These are phyloP conservation scores for Hyperopisus bebe DNA, from an alignment of 2,113 vertebrate genomes.

Conservation along the genomic window DNA sequence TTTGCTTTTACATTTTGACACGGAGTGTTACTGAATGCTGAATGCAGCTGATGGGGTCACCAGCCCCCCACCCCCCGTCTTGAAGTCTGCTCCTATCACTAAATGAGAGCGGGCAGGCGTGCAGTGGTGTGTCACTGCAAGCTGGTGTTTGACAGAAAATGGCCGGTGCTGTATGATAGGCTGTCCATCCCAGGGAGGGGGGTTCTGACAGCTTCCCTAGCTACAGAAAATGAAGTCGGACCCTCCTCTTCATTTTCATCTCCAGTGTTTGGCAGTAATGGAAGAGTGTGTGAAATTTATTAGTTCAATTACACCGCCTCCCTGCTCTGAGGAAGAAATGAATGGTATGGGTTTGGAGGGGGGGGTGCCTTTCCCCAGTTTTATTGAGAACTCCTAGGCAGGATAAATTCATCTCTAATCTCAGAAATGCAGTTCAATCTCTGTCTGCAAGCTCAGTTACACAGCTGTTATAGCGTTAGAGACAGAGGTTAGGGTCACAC, in stretches of 20 bases:
- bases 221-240: neutral
- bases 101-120: neutral
- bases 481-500: too few species aligned
- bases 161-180: neutral
- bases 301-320: constrained; percentile 10
- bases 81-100: neutral
- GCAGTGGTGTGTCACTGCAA: neutral
- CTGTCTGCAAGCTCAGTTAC: neutral
- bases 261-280: neutral
- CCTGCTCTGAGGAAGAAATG: neutral
- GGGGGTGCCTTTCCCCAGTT: neutral
- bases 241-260: constrained; percentile 6
- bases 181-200: neutral
- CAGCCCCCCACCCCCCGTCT: neutral
- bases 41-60: neutral
- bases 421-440: neutral
- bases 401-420: constrained; percentile 3
- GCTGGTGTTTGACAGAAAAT: neutral
- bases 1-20: neutral
- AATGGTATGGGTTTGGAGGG: neutral
- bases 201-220: neutral
- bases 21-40: neutral
- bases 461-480: neutral
- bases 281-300: constrained; percentile 12
- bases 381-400: neutral